Evolutionary conservation across 2,113 vertebrate species (phyloP), one percentile per base, ranked within the genome.

Genomic region (Dipodomys spectabilis): DNA sequence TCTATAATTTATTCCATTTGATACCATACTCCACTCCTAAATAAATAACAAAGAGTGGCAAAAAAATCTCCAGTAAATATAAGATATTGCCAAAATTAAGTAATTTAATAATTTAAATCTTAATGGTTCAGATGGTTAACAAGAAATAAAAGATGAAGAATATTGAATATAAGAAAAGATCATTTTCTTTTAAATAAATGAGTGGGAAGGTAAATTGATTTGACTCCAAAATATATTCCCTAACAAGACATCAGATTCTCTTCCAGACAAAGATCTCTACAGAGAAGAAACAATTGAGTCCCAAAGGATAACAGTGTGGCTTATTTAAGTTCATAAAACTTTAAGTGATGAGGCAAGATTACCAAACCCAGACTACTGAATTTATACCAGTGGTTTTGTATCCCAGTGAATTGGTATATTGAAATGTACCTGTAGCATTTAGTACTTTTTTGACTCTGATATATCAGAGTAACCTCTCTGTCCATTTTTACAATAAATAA

Each of bases 351-450:
- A 9, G n/a, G n/a, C 25, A 44, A 73, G 44, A 86, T 23, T 23
- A 13, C 5, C 18, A 79, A 1, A 0, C 0, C 13, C 15, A 13
- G 0, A 25, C n/a, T 23, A 16, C 16, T 23, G 13, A 77, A 9
- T 57, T 45, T 53, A 35, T 19, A 18, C 32, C 4, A 28, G 23
- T 9, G 3, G 8, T 2, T 6, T 79, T 81, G 39, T 92, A 75
- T 44, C 30, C 30, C 6, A 39, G 45, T 77, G 49, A 86, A n/a
- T 27, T 77, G 30, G 22, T 2, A 30, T 49, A 13, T 65, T 28
- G 53, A 71, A 53, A 13, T 28, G 18, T 1, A 60, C 15, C 12
- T 12, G 11, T 45, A 19, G 10, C 20, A 13, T 44, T 78, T 27
- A 82, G 32, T 57, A 25, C 22, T 82, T 45, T 28, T 44, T n/a